Evolutionary conservation across 2,888 invertebrate genomes (phyloP).

Genomic region (Orthosia cruda): DNA sequence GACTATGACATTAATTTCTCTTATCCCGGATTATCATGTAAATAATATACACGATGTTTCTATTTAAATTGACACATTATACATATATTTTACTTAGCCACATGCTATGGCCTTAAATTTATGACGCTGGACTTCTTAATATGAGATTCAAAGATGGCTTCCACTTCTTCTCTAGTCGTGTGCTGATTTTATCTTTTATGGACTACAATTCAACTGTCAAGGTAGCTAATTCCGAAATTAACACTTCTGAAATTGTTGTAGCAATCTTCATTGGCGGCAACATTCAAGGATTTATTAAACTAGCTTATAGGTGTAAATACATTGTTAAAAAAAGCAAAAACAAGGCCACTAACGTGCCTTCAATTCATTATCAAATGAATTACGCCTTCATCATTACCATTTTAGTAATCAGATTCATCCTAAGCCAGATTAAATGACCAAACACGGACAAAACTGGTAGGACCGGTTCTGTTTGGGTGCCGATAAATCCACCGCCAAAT

Average conservation of each 20-base stretch:
- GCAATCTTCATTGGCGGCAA: background rate
- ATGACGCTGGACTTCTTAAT: constrained; percentile 7
- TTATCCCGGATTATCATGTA: constrained; percentile 47
- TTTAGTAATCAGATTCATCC: constrained; percentile 38
- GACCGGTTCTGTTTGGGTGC: constrained; percentile 46
- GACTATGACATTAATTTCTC: constrained; percentile 48
- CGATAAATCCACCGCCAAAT: constrained; percentile 46
- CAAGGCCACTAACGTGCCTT: background rate
- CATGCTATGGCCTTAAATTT: background rate
- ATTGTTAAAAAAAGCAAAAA: background rate
- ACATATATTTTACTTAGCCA: constrained; percentile 37
- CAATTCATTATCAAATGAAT: constrained; percentile 9
- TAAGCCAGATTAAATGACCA: constrained; percentile 54
- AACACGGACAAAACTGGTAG: constrained; percentile 46
- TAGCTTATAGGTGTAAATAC: background rate
- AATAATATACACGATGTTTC: constrained; percentile 49
- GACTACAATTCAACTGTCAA: background rate
- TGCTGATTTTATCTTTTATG: background rate
- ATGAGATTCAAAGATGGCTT: background rate
- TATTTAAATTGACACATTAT: constrained; percentile 40
- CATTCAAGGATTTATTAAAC: background rate
- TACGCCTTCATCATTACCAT: constrained; percentile 18
- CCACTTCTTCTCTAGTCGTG: background rate
- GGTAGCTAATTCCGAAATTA: background rate
- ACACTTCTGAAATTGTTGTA: background rate